Base-by-base conservation (phyloP, 2,797 vertebrate genomes). In the Pangasius djambal region DNA sequence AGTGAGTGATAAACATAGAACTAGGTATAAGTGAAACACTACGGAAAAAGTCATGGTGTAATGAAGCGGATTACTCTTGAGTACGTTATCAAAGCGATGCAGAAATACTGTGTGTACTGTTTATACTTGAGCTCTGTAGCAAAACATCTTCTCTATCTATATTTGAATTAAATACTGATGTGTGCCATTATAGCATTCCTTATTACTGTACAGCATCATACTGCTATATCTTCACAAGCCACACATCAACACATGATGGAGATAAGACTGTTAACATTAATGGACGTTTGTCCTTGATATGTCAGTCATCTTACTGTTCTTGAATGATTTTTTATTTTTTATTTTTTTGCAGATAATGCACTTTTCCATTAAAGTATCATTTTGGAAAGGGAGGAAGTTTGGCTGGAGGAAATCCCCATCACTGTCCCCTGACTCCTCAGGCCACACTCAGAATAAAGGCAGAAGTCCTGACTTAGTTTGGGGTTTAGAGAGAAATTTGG, bases 341-440 rank as follows among this genome's bases (percentile, higher is more conserved):
- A 25, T 25, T 55, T n/a, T 34, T 55, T 31, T 77, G 15, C 55
- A 50, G 31, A 83, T 48, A 18, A 18, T 57, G 69, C 57, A 34
- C 44, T 77, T 89, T 78, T 86, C 69, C 88, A 67, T 83, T 74
- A 63, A 7, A 15, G 20, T 40, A 22, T 37, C 12, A 52, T 55
- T 74, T 69, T 44, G 69, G 78, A 82, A 34, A 20, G 37, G 55
- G 75, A 91, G 86, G 88, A 83, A 86, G 88, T 89, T 40, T 15
- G 48, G 79, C 44, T 31, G 75, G 31, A 87, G 88, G 86, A 87
- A 89, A 89, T 5, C 86, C 89, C 89, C 89, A 3, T 4, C 6
- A 12, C 13, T 20, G 63, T 77, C 69, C 69, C 79, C 59, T 28
- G 63, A 22, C 20, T 50, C 12, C 77, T 61, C 7, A 50, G n/a